Conservation (phyloP, 2,888 invertebrate genomes). For the Ephialtes manifestator region DNA sequence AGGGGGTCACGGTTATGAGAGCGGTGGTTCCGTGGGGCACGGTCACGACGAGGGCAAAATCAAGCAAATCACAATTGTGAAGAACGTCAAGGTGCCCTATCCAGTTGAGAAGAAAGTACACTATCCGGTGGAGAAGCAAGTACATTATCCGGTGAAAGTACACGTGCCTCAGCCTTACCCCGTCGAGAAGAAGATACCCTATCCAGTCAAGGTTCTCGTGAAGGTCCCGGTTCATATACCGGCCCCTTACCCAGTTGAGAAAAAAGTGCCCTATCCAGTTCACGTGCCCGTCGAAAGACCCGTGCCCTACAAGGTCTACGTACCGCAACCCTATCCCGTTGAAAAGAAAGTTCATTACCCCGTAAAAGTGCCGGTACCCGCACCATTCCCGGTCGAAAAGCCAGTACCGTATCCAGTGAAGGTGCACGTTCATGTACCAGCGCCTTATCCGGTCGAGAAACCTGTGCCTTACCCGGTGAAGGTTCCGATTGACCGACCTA, state of each 20-base stretch:
- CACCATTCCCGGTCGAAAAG: constrained; percentile 87
- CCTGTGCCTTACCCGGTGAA: constrained; percentile 91
- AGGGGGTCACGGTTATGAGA: constrained; percentile 70
- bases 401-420: constrained; percentile 90
- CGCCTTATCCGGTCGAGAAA: constrained; percentile 92
- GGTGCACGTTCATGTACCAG: constrained; percentile 91
- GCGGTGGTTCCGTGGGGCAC: constrained; percentile 65
- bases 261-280: constrained; percentile 84
- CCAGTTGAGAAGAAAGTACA: constrained; percentile 90
- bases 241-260: constrained; percentile 85
- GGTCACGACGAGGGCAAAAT: constrained; percentile 80
- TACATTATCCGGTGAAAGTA: constrained; percentile 88
- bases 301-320: constrained; percentile 85
- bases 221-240: constrained; percentile 86
- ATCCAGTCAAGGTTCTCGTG: constrained; percentile 83
- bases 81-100: constrained; percentile 87
- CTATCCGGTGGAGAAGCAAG: constrained; percentile 89
- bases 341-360: constrained; percentile 82
- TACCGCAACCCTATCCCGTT: constrained; percentile 84
- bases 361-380: constrained; percentile 83
- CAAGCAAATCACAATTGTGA: constrained; percentile 83
- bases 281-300: constrained; percentile 84
- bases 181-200: constrained; percentile 85
- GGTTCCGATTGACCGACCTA: constrained; percentile 90
- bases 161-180: constrained; percentile 88